Base-by-base conservation (phyloP, 2,888 invertebrate species). In the Digitonthophagus gazella region DNA sequence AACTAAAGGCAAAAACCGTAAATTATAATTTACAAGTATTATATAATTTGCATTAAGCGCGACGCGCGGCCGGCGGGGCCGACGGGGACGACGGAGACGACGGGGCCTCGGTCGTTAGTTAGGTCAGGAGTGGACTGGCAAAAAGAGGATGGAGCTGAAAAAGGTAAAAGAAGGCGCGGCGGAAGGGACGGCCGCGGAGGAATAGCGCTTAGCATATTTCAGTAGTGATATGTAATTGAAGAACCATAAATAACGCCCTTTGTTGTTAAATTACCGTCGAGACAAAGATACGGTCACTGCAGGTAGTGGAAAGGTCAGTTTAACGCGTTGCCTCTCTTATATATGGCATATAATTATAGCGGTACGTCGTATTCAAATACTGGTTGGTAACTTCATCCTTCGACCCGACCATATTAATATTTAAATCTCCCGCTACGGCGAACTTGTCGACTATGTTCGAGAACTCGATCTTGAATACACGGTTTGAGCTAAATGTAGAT, bases 321-420 rank as follows among this genome's bases (percentile, higher is more conserved):
- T 66, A 66, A 69, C 66, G 66, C 67, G 67, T 67, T 67, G 64
- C 56, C 64, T 58, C 8, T 66, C 55, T 69, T 64, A 66, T 67
- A 67, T 69, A 69, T 66, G 69, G 64, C 54, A 57, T 69, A 69
- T 67, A 69, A 69, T 69, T 66, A 69, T 69, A 67, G 66, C 69
- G 56, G 54, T 67, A 66, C 67, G 57, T 28, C 67, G 57, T 67
- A 63, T 69, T 69, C 67, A 64, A 69, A 69, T 69, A 69, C 69
- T 67, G 69, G 69, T 69, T 69, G 66, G 69, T 69, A 67, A 69
- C 67, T 69, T 69, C 66, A 69, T 69, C 69, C 67, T 69, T 64
- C 56, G 58, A 55, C 58, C 58, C 15, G 16, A 57, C 15, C 57
- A 57, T 57, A 15, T 61, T 61, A 61, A 61, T 61, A 61, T 61